These are phyloP conservation scores for Sebastes elongatus DNA, from an alignment of 2,797 vertebrate genomes.

Conservation along the genomic window DNA sequence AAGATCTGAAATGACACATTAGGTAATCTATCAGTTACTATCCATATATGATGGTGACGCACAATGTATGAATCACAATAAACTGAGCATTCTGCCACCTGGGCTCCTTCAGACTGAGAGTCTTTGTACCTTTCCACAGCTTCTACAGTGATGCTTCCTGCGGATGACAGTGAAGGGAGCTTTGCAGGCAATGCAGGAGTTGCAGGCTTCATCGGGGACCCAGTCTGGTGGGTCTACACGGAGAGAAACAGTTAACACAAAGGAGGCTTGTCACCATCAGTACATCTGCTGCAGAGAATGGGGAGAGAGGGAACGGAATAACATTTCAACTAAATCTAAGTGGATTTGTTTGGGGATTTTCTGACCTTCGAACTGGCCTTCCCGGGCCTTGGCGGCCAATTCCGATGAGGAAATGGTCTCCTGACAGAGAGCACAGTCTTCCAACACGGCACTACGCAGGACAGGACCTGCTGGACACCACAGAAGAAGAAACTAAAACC, in stretches of 20 bases:
- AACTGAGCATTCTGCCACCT: not conserved
- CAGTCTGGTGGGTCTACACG: constrained; percentile 94
- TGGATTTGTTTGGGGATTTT: constrained; percentile 21
- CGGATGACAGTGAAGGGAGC: constrained; percentile 98
- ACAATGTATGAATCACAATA: not conserved
- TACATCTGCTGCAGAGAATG: not conserved
- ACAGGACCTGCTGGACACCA: constrained; percentile 82
- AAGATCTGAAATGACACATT: constrained; percentile 90
- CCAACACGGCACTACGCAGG: constrained; percentile 88
- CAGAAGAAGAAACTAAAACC: constrained; percentile 14
- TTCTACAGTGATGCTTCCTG: constrained; percentile 97
- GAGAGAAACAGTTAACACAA: constrained; percentile 42
- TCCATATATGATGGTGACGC: not conserved
- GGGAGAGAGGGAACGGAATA: not conserved
- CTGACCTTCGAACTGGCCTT: constrained; percentile 95
- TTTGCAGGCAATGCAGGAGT: constrained; percentile 93
- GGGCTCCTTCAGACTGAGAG: not conserved
- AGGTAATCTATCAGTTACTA: not conserved
- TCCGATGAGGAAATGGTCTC: constrained; percentile 94
- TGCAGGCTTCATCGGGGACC: constrained; percentile 97
- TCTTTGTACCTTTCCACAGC: constrained; percentile 94
- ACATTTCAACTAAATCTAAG: constrained; percentile 13
- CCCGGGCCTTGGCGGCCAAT: constrained; percentile 91
- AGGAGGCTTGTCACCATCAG: constrained; percentile 4
- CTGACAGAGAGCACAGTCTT: constrained; percentile 96